Evolutionary conservation across 30 jellyfish, hydroid and myxozoan genomes (phyloP).

Genomic region (Rhopilema esculentum): DNA sequence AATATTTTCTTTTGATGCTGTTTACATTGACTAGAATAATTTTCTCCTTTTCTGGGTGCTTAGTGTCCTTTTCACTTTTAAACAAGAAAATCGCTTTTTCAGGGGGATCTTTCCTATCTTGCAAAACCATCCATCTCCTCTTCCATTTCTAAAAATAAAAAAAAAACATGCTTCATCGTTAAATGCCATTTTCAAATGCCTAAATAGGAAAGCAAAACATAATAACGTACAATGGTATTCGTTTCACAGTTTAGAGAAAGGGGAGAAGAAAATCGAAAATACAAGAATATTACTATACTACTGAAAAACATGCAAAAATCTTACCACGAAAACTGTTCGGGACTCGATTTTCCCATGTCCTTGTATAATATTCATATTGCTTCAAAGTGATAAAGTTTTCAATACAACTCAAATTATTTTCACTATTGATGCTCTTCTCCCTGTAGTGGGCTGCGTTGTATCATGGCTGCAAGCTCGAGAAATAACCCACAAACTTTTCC

Average conservation of each 20-base stretch:
- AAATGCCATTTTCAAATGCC: too few species aligned
- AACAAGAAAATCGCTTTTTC: conserved; percentile 17
- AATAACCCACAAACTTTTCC: not conserved
- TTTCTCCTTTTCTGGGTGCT: not conserved
- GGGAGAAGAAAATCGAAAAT: too few species aligned
- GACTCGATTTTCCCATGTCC: conserved; percentile 38
- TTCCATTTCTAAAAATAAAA: conserved; percentile 63
- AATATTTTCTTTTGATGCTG: not conserved
- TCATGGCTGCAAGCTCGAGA: too few species aligned
- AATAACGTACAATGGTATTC: too few species aligned
- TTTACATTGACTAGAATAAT: conserved; percentile 25
- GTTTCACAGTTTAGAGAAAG: too few species aligned
- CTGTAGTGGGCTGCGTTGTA: too few species aligned
- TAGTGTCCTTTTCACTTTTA: conserved; percentile 34
- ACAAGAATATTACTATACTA: too few species aligned
- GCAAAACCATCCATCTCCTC: conserved; percentile 48
- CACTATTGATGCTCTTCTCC: not conserved
- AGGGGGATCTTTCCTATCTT: not conserved
- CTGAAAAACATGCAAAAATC: too few species aligned
- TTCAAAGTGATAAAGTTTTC: not conserved
- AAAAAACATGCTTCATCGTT: too few species aligned
- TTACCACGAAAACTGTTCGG: conserved; percentile 21
- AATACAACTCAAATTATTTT: not conserved
- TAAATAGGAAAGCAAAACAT: too few species aligned
- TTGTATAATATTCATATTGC: conserved; percentile 19